Percentiles rank a stretch among this genome's conserved stretches.
phyloP scores from a whole-genome alignment of 1,140 invertebrate genomes.

The Cherax quadricarinatus region DNA sequence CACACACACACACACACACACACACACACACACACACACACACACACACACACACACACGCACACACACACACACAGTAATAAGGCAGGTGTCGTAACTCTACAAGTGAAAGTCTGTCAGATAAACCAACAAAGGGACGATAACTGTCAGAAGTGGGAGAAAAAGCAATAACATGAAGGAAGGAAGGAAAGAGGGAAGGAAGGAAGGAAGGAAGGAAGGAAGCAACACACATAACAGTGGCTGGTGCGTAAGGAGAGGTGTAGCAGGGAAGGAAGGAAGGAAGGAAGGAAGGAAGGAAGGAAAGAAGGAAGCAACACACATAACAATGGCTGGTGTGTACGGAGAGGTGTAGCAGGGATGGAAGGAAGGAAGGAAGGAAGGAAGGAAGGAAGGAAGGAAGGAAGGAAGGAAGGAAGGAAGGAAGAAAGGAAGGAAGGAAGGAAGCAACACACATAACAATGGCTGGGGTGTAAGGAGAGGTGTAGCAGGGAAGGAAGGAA shows the following conservation, averaged over 20 bases:
- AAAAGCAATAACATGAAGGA: neutral
- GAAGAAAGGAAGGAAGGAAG: no score
- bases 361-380: neutral
- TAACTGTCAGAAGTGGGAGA: neutral
- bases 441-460: no score
- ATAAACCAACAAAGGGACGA: no score
- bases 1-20: no score
- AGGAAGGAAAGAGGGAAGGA: neutral
- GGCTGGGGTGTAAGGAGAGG: neutral
- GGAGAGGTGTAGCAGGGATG: no score
- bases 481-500: neutral
- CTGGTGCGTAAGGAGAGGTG: neutral
- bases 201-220: neutral
- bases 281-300: neutral
- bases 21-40: no score
- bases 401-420: neutral
- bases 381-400: neutral
- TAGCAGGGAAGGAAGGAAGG: neutral
- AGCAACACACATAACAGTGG: neutral
- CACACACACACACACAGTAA: no score
- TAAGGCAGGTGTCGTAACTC: no score
- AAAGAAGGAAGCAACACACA: neutral
- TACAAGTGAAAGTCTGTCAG: no score
- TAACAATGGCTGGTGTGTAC: no score
- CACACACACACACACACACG: no score